Percentiles rank a stretch among this genome's conserved stretches.
phyloP scores from a whole-genome alignment of 2,888 invertebrate species.

The Cerceris rybyensis region DNA sequence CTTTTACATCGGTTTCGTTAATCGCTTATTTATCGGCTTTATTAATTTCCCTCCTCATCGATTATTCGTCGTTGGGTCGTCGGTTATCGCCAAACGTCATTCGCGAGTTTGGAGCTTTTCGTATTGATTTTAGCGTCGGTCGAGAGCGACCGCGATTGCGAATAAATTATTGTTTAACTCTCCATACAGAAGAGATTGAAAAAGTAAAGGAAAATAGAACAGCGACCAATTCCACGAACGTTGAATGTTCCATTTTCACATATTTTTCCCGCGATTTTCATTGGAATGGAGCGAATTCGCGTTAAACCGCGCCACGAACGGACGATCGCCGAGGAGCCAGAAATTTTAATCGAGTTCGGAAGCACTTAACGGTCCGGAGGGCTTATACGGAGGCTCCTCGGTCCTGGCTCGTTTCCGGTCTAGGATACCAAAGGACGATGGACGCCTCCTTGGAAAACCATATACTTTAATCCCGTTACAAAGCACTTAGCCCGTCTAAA shows the following conservation, averaged over 20 bases:
- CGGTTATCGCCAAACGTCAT: no score
- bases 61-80: no score
- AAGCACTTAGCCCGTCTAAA: slow-evolving; percentile 57
- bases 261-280: background rate
- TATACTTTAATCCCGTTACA: slow-evolving; percentile 60
- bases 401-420: slow-evolving; percentile 11
- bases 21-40: no score
- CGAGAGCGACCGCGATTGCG: no score
- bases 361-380: slow-evolving; percentile 46
- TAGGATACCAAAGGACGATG: slow-evolving; percentile 14
- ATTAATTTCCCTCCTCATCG: no score
- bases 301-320: background rate
- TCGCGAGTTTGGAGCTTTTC: no score
- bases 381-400: slow-evolving; percentile 32
- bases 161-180: no score
- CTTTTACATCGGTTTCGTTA: background rate
- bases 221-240: no score
- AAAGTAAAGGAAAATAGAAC: no score
- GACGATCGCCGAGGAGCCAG: slow-evolving; percentile 13
- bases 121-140: no score
- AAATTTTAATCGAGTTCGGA: slow-evolving; percentile 53
- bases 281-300: background rate
- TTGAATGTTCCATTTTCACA: no score
- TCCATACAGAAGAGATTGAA: no score
- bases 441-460: slow-evolving; percentile 27